Percentiles rank a stretch among this genome's conserved stretches.
phyloP scores from a whole-genome alignment of 2,888 invertebrate genomes.

The Cerceris rybyensis region DNA sequence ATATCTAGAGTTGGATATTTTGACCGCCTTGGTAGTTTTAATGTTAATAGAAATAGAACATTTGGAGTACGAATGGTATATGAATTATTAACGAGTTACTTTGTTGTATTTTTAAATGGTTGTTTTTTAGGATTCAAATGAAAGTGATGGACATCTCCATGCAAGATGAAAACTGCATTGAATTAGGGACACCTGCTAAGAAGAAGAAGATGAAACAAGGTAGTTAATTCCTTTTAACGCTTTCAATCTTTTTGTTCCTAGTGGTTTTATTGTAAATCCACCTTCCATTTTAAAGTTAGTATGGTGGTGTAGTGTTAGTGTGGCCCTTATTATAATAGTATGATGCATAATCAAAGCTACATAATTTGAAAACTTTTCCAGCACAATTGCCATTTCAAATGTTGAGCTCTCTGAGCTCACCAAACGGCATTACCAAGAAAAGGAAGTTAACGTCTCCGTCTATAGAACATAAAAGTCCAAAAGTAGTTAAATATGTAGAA shows the following conservation, averaged over 20 bases:
- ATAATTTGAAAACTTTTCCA: slow-evolving; percentile 54
- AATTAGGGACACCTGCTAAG: slow-evolving; percentile 62
- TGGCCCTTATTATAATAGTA: not conserved
- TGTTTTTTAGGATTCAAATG: slow-evolving; percentile 47
- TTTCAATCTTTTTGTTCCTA: not conserved
- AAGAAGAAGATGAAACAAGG: slow-evolving; percentile 77
- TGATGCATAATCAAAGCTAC: not conserved
- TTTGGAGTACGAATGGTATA: not conserved
- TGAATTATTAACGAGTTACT: not conserved
- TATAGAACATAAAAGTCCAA: slow-evolving; percentile 66
- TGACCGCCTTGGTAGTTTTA: too few species aligned
- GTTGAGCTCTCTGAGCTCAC: slow-evolving; percentile 62
- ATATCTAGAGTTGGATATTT: too few species aligned
- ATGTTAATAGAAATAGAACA: too few species aligned
- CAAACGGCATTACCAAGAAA: slow-evolving; percentile 70
- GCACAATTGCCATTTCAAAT: slow-evolving; percentile 76
- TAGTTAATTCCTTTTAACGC: slow-evolving; percentile 39
- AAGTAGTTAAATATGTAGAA: slow-evolving; percentile 71
- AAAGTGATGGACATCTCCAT: slow-evolving; percentile 72
- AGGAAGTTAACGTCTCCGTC: slow-evolving; percentile 72
- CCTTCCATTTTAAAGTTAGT: not conserved
- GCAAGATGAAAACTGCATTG: slow-evolving; percentile 68
- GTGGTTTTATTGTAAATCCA: not conserved
- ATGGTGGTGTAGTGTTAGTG: too few species aligned
- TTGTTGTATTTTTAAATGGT: slow-evolving; percentile 1